phyloP scores from a whole-genome alignment of 1,140 invertebrate species.

The Marisa cornuarietis region DNA sequence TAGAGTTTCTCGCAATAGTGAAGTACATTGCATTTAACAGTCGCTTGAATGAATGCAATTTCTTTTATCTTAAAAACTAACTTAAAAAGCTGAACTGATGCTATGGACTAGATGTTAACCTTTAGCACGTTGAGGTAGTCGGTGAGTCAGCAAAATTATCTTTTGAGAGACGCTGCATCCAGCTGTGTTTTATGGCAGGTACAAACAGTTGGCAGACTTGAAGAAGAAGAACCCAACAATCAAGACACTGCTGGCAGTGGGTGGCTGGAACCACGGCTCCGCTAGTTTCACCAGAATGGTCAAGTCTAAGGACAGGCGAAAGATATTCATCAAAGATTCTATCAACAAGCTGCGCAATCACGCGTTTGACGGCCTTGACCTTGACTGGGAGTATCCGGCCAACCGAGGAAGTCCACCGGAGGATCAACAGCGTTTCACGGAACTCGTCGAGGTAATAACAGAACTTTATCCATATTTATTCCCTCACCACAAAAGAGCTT shows the following conservation, averaged over 20 bases:
- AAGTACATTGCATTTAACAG: too few relatives aligned
- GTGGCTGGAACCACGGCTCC: conserved; percentile 93
- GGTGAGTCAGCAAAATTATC: not conserved
- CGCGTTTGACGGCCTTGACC: conserved; percentile 94
- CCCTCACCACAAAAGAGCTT: too few relatives aligned
- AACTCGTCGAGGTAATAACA: conserved; percentile 30
- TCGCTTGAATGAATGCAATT: too few relatives aligned
- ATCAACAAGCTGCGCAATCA: conserved; percentile 91
- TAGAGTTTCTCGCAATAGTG: too few relatives aligned
- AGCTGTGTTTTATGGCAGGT: conserved; percentile 13
- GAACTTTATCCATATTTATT: too few relatives aligned
- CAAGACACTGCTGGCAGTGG: conserved; percentile 90
- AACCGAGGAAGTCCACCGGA: conserved; percentile 70
- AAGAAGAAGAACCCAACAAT: conserved; percentile 90
- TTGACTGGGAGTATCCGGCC: conserved; percentile 96
- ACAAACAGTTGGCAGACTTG: conserved; percentile 71
- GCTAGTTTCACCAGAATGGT: conserved; percentile 79
- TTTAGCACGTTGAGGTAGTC: too few relatives aligned
- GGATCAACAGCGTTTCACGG: conserved; percentile 70
- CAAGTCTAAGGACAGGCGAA: conserved; percentile 70
- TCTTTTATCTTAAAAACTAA: too few relatives aligned
- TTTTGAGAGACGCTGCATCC: too few relatives aligned
- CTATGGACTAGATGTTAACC: too few relatives aligned
- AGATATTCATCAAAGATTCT: conserved; percentile 88
- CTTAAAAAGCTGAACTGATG: too few relatives aligned